Evolutionary conservation across 2,888 invertebrate genomes (phyloP).

Genomic region (Neoascia interrupta): DNA sequence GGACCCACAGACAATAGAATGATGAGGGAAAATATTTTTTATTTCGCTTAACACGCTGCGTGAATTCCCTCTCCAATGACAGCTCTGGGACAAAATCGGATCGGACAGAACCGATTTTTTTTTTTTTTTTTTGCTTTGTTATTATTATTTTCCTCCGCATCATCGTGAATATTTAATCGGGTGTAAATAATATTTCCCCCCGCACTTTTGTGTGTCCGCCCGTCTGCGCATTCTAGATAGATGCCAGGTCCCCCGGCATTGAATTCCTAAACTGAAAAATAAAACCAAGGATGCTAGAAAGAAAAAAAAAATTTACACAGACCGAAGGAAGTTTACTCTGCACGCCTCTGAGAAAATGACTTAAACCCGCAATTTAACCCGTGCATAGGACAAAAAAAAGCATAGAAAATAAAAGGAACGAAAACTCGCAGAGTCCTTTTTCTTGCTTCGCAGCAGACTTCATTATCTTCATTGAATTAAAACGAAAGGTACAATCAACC

Average conservation of each 20-base stretch:
- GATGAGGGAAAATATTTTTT: constrained; percentile 24
- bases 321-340: constrained; percentile 7
- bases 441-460: constrained; percentile 42
- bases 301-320: neutral
- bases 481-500: constrained; percentile 66
- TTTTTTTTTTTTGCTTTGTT: neutral
- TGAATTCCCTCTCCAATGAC: constrained; percentile 24
- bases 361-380: constrained; percentile 65
- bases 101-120: neutral
- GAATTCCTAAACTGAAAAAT: constrained; percentile 47
- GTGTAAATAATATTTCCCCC: constrained; percentile 63
- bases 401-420: neutral
- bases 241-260: constrained; percentile 38
- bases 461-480: constrained; percentile 62
- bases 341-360: constrained; percentile 54
- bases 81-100: constrained; percentile 7
- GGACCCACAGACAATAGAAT: neutral
- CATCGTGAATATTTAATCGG: constrained; percentile 68
- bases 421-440: constrained; percentile 37
- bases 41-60: constrained; percentile 26
- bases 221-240: constrained; percentile 12
- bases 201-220: constrained; percentile 23
- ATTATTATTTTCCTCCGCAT: constrained; percentile 29
- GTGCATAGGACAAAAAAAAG: constrained; percentile 8
- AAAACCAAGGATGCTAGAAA: too few relatives aligned